Base-by-base conservation (phyloP, 2,797 vertebrate species). In the Coregonus suidteri region DNA sequence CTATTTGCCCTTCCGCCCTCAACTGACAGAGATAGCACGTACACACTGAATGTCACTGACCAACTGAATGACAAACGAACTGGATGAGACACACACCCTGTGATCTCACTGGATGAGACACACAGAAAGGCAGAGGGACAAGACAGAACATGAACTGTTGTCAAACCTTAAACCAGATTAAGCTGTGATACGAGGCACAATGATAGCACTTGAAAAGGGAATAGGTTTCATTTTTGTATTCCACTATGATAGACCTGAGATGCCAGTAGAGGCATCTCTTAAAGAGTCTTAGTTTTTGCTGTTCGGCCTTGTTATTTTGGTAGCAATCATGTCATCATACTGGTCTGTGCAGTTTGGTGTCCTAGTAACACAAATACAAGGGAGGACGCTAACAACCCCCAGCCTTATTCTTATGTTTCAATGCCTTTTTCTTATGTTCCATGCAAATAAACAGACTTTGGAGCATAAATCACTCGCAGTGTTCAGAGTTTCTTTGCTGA, bases 51-150 rank as follows among this genome's bases (percentile, higher is more conserved):
- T 47, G 41, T 47, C 41, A 47, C 41, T 47, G 41, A 11, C 41
- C 41, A 2, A 47, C 41, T 47, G 41, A 47, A 47, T 47, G 2
- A 18, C 16, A 68, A 3, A 35, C 66, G 3, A 16, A 3, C 31
- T 35, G 31, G 18, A 20, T 37, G 35, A 68, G 15, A 68, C 41
- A 56, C 18, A 56, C 54, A n/a, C 54, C 54, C 37, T 16, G 31
- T 69, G 66, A 83, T 77, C 56, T 59, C 20, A 76, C 71, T 47
- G 4, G 20, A 53, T 72, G 34, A 62, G 62, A 75, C 53, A 85
- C 82, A 85, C 76, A 79, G 84, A 54, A 88, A 79, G 74, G 82
- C 16, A 3, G 37, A 51, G 25, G 65, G 73, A 75, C n/a, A 59
- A 69, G 65, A 80, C 16, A 13, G 4, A 16, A 51, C 34, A 76